Base-by-base conservation (phyloP, 2,888 invertebrate genomes). In the Eudemis profundana region DNA sequence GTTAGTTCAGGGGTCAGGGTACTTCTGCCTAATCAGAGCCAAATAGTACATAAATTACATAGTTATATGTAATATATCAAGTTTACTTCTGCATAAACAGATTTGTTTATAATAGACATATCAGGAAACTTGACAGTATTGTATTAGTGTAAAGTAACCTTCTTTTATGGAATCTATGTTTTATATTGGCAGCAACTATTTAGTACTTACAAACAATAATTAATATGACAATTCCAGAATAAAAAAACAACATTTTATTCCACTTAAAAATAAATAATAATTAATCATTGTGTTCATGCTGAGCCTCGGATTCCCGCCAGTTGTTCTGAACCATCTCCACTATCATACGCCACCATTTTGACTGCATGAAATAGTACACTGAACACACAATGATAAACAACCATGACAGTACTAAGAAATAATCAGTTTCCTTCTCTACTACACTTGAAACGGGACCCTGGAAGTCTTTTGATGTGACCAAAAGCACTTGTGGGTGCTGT, bases 261-360 rank as follows among this genome's bases (percentile, higher is more conserved):
- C 60, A 59, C 44, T 62, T 61, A 66, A 67, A 56, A 69, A 60
- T 63, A 67, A 66, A n/a, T n/a, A n/a, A n/a, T n/a, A n/a, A 67
- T 44, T 85, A 96, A 74, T 96, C 96, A 77, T 93, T 94, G 81
- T 96, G 96, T 79, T 96, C 95, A 79, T 95, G 95, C 76, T 96
- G 96, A 21, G 95, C 97, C 77, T 97, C 97, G 2, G 96, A 96
- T 84, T 98, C 98, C 66, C 96, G 93, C 97, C 97, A 98, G 69
- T 96, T 97, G 74, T 96, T 96, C 78, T 96, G 95, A 10, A 97
- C 93, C 85, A 95, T 95, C 82, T 98, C 98, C 1, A 97, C 94
- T 74, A 97, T 94, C 90, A 95, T 95, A 61, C 90, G 94, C 94
- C 96, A 97, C 86, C 95, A 94, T 53, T 93, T 94, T 0, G 97